A percentile compares a stretch with the other conserved stretches of the same genome.
Conservation (phyloP, 2,113 vertebrate species). For the Empidonax alnorum region DNA sequence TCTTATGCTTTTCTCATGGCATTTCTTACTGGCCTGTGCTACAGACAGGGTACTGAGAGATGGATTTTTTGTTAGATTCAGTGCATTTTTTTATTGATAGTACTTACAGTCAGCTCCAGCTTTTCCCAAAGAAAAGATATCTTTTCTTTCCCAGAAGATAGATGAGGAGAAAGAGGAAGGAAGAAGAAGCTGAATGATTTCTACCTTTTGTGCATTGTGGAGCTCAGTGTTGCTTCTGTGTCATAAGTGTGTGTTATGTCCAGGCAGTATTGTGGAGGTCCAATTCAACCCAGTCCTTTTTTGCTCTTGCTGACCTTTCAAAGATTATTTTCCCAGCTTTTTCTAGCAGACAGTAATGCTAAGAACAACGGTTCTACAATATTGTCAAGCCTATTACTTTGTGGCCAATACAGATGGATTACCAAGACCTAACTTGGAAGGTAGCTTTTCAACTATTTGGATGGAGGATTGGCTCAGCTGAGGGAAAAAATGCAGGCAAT, state of each 20-base stretch:
- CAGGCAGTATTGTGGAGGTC: neutral
- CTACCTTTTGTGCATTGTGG: neutral
- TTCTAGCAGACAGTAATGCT: neutral
- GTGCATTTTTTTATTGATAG: neutral
- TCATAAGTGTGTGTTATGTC: neutral
- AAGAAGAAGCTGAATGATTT: neutral
- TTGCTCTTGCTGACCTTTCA: neutral
- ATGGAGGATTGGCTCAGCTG: conserved; percentile 6
- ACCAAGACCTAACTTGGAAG: neutral
- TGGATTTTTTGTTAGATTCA: neutral
- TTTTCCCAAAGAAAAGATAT: neutral
- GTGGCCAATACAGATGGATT: conserved; percentile 1
- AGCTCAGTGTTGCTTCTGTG: neutral
- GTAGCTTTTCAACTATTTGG: conserved; percentile 34
- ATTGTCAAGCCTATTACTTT: conserved; percentile 26
- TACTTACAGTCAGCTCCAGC: neutral
- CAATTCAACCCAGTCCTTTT: neutral
- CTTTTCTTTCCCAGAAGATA: neutral
- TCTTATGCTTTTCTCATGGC: neutral
- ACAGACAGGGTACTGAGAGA: neutral
- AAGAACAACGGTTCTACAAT: neutral
- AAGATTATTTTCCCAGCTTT: neutral
- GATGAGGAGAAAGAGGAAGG: neutral
- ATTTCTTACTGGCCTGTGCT: neutral
- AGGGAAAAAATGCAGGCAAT: conserved; percentile 22